Base-by-base conservation (phyloP, 2,888 invertebrate genomes). In the Ptilodon capucinus region DNA sequence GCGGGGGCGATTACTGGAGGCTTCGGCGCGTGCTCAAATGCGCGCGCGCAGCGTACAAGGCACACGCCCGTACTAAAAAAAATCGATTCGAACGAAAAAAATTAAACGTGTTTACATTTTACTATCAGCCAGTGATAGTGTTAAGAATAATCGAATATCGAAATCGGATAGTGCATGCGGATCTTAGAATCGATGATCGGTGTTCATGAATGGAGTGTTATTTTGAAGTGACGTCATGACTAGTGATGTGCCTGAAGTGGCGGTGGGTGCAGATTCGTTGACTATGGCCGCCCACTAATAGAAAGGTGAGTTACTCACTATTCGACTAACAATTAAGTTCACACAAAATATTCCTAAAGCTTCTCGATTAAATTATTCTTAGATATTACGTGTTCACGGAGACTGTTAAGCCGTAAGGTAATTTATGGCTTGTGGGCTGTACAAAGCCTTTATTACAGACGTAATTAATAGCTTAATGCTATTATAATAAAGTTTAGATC, bases 261-360 rank as follows among this genome's bases (percentile, higher is more conserved):
- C 68, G 74, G 78, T 78, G 81, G 82, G 83, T 72, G 79, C 72
- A 70, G 67, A 73, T 81, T 79, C 81, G 81, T 82, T 84, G 86
- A 90, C 88, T 86, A 89, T 90, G 90, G 75, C 74, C 72, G 80
- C 76, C 76, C 86, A 90, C 87, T 91, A 90, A 76, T 75, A 72
- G 77, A 86, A 84, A 91, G 89, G 90, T 90, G 76, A 90, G 90
- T 87, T 71, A n/a, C n/a, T n/a, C n/a, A n/a, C n/a, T n/a, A n/a
- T 64, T 67, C 60, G 72, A 65, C 59, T 69, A 74, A 76, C 68
- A 67, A 68, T 69, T 68, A 64, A 54, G 48, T 48, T 53, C 50
- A 60, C 55, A 61, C 75, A 76, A 77, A 71, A 74, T n/a, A 74
- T 72, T 18, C 19, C 38, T 38, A 38, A 38, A 36, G 36, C 8